phyloP scores from a whole-genome alignment of 30 jellyfish, hydroid and myxozoan species.

The Mastigias papua region DNA sequence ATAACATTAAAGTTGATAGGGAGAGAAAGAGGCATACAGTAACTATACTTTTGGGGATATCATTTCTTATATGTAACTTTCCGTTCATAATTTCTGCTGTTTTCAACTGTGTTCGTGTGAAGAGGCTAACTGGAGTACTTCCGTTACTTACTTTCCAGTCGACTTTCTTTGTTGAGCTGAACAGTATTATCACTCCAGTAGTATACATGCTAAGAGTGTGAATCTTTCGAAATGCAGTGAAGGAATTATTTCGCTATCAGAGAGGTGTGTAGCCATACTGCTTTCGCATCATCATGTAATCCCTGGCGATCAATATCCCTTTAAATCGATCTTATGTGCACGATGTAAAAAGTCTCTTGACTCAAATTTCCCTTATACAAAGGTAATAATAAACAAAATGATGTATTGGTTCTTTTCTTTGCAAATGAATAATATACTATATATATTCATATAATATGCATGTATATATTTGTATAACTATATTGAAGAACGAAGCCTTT shows the following conservation, averaged over 20 bases:
- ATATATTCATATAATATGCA: too few species aligned
- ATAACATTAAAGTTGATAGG: not conserved
- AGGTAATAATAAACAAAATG: too few species aligned
- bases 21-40: not conserved
- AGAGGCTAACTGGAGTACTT: not conserved
- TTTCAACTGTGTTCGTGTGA: not conserved
- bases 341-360: too few species aligned
- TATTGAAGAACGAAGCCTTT: too few species aligned
- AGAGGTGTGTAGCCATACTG: too few species aligned
- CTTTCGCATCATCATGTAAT: too few species aligned
- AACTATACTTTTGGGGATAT: not conserved
- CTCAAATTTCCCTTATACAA: too few species aligned
- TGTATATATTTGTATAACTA: too few species aligned
- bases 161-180: not conserved
- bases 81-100: not conserved
- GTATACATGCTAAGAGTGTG: conserved; percentile 4
- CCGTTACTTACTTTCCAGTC: not conserved
- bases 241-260: not conserved
- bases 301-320: too few species aligned
- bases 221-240: conserved; percentile 8
- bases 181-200: conserved; percentile 16
- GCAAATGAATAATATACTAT: too few species aligned
- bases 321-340: too few species aligned
- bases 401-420: too few species aligned
- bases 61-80: not conserved